Evolutionary conservation across 64 coral and sea anemone genomes (phyloP).

Genomic region (Stichodactyla helianthus): DNA sequence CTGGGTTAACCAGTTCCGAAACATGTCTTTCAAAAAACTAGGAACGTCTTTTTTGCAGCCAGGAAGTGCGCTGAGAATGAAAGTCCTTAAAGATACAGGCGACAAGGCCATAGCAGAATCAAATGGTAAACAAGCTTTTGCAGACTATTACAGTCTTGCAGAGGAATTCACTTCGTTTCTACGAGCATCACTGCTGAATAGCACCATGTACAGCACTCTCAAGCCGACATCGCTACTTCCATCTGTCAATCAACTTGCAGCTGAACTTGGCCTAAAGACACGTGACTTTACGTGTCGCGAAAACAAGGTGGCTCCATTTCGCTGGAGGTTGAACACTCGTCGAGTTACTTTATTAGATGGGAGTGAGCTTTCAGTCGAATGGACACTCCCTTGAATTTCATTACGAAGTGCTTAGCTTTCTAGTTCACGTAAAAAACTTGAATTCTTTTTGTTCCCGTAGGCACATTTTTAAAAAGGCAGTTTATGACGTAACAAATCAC

Average conservation of each 20-base stretch:
- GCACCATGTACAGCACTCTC: not conserved
- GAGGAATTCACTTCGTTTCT: not conserved
- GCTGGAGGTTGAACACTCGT: slow-evolving; percentile 35
- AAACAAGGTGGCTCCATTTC: slow-evolving; percentile 28
- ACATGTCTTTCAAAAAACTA: not conserved
- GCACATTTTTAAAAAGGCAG: too few relatives aligned
- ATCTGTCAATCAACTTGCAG: not conserved
- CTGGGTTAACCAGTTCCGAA: slow-evolving; percentile 11
- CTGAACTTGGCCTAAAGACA: not conserved
- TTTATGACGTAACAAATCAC: too few relatives aligned
- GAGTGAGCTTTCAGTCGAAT: slow-evolving; percentile 26
- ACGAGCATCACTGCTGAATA: not conserved
- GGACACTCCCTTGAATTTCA: not conserved
- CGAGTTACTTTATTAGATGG: slow-evolving; percentile 21
- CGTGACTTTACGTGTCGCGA: slow-evolving; percentile 16
- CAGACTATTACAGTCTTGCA: slow-evolving; percentile 22
- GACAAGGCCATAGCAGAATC: slow-evolving; percentile 7
- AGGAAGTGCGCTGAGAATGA: not conserved
- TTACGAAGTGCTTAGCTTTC: too few relatives aligned
- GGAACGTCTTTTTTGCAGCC: not conserved
- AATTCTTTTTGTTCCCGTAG: too few relatives aligned
- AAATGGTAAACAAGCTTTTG: not conserved
- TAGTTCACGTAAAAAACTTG: too few relatives aligned
- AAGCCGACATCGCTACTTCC: not conserved
- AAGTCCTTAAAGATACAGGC: slow-evolving; percentile 32